Evolutionary conservation across 2,113 vertebrate genomes (phyloP), one percentile per base, ranked within the genome.

Genomic region (Brachypteracias leptosomus): DNA sequence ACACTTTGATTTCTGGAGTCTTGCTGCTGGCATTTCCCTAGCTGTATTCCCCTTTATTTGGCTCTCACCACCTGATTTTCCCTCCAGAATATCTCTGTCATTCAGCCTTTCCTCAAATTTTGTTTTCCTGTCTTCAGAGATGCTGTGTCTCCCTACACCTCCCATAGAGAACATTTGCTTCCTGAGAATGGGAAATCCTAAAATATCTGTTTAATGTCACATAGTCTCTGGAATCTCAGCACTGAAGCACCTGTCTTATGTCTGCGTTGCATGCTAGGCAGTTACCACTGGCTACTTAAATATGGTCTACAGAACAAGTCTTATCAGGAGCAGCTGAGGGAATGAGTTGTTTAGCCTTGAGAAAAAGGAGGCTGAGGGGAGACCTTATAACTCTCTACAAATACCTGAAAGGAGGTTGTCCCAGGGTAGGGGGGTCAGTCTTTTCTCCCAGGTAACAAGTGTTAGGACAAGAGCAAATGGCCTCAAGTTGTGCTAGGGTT

Each of bases 41-140:
- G 22, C 14, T 5, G 3, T 19, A 18, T 81, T 66, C 20, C 29
- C 36, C 19, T 82, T 57, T 36, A 33, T 72, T 67, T 24, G 52
- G 61, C 36, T 42, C 59, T 66, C 12, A 15, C 17, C 1, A 2
- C 28, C 49, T 70, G 54, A 63, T 52, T 52, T 68, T 11, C 18
- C n/a, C 16, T 54, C 49, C 24, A 46, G 47, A 58, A 51, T n/a
- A 49, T 9, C 47, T 76, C 58, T 74, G 29, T 16, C 52, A 68
- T 63, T 38, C 70, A 68, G 26, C 13, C 33, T 16, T 71, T 33
- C 15, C 20, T 79, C 15, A 38, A 3, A 14, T 88, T 40, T 33
- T 47, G 7, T 29, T 70, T 40, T 44, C 16, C 59, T 7, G 2
- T 3, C 6, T 17, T 55, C 0, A 1, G 33, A n/a, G n/a, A 17